Evolutionary conservation across 2,113 vertebrate species (phyloP).

Genomic region (Arothron firmamentum): DNA sequence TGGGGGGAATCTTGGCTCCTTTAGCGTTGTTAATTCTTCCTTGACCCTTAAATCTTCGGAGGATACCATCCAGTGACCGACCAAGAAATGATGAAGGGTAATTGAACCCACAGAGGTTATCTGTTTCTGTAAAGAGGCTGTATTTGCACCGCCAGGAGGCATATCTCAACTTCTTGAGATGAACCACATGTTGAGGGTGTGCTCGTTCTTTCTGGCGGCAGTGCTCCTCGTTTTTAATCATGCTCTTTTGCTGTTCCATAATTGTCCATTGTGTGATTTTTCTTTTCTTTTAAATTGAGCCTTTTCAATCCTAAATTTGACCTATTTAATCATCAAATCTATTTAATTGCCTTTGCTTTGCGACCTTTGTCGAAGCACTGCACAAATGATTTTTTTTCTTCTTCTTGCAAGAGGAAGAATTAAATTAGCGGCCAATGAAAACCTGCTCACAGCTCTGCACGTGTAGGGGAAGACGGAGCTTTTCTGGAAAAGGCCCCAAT

Average conservation of each 20-base stretch:
- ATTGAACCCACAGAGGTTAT: slow-evolving; percentile 58
- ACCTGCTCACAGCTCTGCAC: slow-evolving; percentile 67
- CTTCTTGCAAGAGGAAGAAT: slow-evolving; percentile 34
- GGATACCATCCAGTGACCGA: neutral
- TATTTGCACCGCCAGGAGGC: slow-evolving; percentile 28
- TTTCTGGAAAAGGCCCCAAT: slow-evolving; percentile 55
- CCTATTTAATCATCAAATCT: too few species aligned
- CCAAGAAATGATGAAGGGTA: slow-evolving; percentile 50
- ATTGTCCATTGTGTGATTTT: too few species aligned
- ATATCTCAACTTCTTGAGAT: slow-evolving; percentile 36
- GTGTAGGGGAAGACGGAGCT: slow-evolving; percentile 59
- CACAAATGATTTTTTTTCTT: neutral
- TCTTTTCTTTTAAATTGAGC: too few species aligned
- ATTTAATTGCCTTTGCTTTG: too few species aligned
- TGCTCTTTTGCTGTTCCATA: too few species aligned
- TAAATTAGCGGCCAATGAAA: slow-evolving; percentile 72
- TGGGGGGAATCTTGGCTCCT: neutral
- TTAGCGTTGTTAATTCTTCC: neutral
- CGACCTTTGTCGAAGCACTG: too few species aligned
- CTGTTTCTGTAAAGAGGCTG: slow-evolving; percentile 39
- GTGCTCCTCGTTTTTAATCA: too few species aligned
- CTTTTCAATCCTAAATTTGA: too few species aligned
- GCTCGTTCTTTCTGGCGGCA: too few species aligned
- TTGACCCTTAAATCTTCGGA: too few species aligned
- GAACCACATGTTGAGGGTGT: too few species aligned